Evolutionary conservation across 1,140 invertebrate species (phyloP), one percentile per base, ranked within the genome.

Genomic region (Gryllus bimaculatus): DNA sequence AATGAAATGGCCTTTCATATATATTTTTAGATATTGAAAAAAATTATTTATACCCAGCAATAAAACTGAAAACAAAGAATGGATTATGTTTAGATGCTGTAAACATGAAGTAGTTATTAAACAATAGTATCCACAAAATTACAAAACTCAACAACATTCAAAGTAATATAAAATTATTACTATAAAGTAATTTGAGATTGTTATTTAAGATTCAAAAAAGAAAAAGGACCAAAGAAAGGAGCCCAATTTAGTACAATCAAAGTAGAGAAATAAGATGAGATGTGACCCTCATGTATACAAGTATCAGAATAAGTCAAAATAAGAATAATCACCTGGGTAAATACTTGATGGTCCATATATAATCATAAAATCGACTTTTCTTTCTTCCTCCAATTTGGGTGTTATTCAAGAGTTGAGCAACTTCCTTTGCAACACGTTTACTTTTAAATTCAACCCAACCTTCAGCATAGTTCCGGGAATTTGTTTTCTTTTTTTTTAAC

Each of bases 381-480:
- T 96, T 96, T 83, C 93, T 92, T 3, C 91, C 93, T n/a, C 94
- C 95, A 78, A 99, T 93, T 86, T 92, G 92, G 80, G 90, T 92
- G 83, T 95, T 96, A 84, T 99, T 99, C 47, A 99, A 87, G 54
- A 89, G 85, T 10, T 86, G 82, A 0, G 95, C 95, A 48, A 97
- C 94, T 84, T 89, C 85, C 88, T 98, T 98, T 7, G 97, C 97
- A 48, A 94, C 87, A 83, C 90, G 92, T 86, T 97, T 97, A 79
- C 93, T 93, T 85, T 93, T 90, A 88, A 98, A 99, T 86, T 99
- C 97, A 5, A 99, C 89, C 97, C 97, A 99, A 39, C 97, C 97
- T 90, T 99, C 97, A 8, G 92, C 93, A 82, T 96, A 99, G 84
- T 91, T 86, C 83, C 90, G 88, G 80, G 88, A 82, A 2, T 83